Base-by-base conservation (phyloP, 2,113 vertebrate species). In the Coregonus clupeaformis region DNA sequence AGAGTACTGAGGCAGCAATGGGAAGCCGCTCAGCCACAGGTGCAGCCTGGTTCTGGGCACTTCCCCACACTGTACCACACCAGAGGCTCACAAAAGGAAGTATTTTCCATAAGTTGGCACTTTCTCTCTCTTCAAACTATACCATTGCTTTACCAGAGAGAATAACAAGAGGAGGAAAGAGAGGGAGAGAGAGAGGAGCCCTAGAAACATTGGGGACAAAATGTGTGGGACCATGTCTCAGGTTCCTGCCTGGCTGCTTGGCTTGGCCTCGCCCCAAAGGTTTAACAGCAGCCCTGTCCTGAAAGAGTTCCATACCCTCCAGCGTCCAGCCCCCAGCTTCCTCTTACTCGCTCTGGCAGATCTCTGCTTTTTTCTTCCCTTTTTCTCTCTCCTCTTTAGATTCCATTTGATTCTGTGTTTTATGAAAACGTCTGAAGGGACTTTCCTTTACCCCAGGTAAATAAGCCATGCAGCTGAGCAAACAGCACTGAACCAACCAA, bases 391-490 rank as follows among this genome's bases (percentile, higher is more conserved):
- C 89, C 85, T 90, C 89, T 93, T 92, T 91, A 92, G 83, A 92
- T 86, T 86, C 79, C 85, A 93, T 83, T 80, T 84, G 73, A 79
- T 86, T 83, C 75, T 74, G 66, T 84, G 70, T 83, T 86, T 86
- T 82, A 82, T 20, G 60, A 18, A 79, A 86, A 92, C 87, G 90
- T 95, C 93, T 95, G 91, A 93, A 92, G 93, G 95, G 94, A 95
- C 91, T 94, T 88, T 92, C 93, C 90, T 92, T 94, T 92, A 94
- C 90, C 92, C 95, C 92, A 93, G 94, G 95, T 96, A 97, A 97
- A 97, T 95, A 96, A 93, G 86, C 93, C 89, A 87, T 89, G 93
- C 96, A 98, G 96, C 96, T 98, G 96, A 96, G 95, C 89, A 97
- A 98, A 98, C 94, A 97, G 87, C 88, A 89, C 86, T 90, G 81